Base-by-base conservation (phyloP, 2,113 vertebrate genomes). In the Dermatemys mawii region DNA sequence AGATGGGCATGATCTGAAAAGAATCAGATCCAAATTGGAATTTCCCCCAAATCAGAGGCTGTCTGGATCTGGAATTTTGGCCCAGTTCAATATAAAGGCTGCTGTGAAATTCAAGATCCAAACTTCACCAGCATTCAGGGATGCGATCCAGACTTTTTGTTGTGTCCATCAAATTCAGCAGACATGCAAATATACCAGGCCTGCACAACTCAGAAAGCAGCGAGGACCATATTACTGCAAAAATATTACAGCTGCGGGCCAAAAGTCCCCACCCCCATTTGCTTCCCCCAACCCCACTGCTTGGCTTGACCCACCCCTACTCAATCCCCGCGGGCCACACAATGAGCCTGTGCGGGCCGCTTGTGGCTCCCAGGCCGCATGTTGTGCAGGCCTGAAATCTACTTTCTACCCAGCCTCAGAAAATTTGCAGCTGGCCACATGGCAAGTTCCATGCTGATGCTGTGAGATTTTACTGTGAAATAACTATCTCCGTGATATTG, bases 41-140 rank as follows among this genome's bases (percentile, higher is more conserved):
- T 76, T 0, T 16, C 12, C 89, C 12, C 49, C 80, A 86, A 91
- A 63, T 78, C 29, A 92, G 70, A 86, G 32, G 19, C 7, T 94
- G 5, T 80, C 94, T 90, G 86, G 29, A 50, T 57, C n/a, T 46
- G 44, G 11, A n/a, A 78, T 86, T 92, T 92, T 92, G 48, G 88
- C 4, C 32, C 38, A 84, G 32, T 32, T 10, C 8, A 38, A 78
- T 84, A 75, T 19, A 85, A 90, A 95, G 29, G 29, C 12, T 63
- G 44, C 60, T 51, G 13, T 88, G 44, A 79, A 35, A 44, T 81
- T 87, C 53, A 91, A 70, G 81, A 79, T 3, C 2, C 3, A 21
- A 76, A 76, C 73, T 44, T 76, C 44, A 12, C 26, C 41, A 76
- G 41, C 73, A 76, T 76, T 76, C 41, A 76, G 73, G 49, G 12